These are phyloP conservation scores for Anthonomus grandis DNA, from an alignment of 1,140 invertebrate species.

Conservation along the genomic window DNA sequence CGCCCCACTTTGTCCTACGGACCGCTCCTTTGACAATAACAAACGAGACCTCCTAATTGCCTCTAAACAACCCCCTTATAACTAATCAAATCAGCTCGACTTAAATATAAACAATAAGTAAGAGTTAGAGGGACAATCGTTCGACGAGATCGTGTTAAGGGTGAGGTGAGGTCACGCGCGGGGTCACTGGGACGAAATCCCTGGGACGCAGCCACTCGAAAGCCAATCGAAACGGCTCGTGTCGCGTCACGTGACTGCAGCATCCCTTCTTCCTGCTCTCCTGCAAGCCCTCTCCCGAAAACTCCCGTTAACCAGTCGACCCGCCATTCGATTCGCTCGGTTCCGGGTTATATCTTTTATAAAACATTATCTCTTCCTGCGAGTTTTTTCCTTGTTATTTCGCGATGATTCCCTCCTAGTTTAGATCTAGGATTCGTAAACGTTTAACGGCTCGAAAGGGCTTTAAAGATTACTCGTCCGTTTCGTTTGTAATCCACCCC, in stretches of 20 bases:
- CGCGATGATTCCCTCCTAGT: too few species aligned
- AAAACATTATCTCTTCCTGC: too few species aligned
- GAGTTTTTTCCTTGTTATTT: too few species aligned
- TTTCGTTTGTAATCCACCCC: not conserved
- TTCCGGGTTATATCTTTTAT: conserved; percentile 7
- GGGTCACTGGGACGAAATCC: conserved; percentile 50
- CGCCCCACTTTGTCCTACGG: too few species aligned
- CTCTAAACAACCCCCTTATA: too few species aligned
- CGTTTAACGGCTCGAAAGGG: too few species aligned
- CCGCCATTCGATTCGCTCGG: conserved; percentile 22
- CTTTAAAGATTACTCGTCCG: too few species aligned
- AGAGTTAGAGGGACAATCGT: conserved; percentile 2
- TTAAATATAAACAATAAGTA: too few species aligned
- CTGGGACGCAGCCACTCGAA: conserved; percentile 37
- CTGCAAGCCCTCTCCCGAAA: conserved; percentile 24
- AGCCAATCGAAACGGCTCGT: conserved; percentile 35
- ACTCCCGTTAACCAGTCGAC: conserved; percentile 20
- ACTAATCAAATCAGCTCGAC: too few species aligned
- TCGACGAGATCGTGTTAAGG: conserved; percentile 12
- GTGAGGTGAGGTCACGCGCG: conserved; percentile 41
- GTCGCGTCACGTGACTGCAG: conserved; percentile 44
- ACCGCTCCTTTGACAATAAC: too few species aligned
- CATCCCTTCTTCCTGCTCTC: conserved; percentile 42
- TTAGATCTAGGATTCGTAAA: too few species aligned
- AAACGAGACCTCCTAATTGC: too few species aligned